A percentile compares a stretch with the other conserved stretches of the same genome.
These are phyloP conservation scores for Xestia xanthographa DNA, from an alignment of 2,888 invertebrate genomes.

Conservation along the genomic window DNA sequence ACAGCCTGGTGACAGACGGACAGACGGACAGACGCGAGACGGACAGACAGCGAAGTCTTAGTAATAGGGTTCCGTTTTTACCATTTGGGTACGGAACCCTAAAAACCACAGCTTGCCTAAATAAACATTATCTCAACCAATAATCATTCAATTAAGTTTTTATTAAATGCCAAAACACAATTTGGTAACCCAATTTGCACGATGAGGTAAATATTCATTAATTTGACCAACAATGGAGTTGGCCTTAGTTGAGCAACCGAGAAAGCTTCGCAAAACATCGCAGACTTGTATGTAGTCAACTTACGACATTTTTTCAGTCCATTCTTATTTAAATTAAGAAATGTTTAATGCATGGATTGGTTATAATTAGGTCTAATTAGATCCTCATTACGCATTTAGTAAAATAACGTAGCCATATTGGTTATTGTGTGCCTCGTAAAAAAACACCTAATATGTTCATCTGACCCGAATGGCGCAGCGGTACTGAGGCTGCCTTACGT, in stretches of 20 bases:
- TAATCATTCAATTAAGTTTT: constrained; percentile 46
- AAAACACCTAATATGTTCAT: neutral
- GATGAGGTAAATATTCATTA: constrained; percentile 59
- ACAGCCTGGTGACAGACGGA: too few species aligned
- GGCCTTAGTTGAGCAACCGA: constrained; percentile 50
- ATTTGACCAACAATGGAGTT: constrained; percentile 57
- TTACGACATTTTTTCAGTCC: constrained; percentile 50
- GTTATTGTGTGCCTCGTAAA: neutral
- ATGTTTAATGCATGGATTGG: constrained; percentile 39
- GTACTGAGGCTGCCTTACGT: too few species aligned
- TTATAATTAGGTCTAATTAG: constrained; percentile 32
- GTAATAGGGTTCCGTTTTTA: too few species aligned
- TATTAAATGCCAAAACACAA: constrained; percentile 38
- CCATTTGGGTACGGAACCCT: too few species aligned
- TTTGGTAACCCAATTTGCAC: constrained; percentile 61
- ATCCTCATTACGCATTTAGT: neutral
- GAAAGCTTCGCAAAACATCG: constrained; percentile 58
- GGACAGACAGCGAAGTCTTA: too few species aligned
- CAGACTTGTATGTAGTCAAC: constrained; percentile 23
- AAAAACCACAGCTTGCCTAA: constrained; percentile 6
- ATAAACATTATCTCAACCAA: constrained; percentile 17
- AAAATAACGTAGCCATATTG: neutral
- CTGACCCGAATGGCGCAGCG: too few species aligned
- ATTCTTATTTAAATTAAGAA: constrained; percentile 47
- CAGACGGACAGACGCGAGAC: too few species aligned